phyloP scores from a whole-genome alignment of 2,797 vertebrate genomes.

The Cyclopterus lumpus region DNA sequence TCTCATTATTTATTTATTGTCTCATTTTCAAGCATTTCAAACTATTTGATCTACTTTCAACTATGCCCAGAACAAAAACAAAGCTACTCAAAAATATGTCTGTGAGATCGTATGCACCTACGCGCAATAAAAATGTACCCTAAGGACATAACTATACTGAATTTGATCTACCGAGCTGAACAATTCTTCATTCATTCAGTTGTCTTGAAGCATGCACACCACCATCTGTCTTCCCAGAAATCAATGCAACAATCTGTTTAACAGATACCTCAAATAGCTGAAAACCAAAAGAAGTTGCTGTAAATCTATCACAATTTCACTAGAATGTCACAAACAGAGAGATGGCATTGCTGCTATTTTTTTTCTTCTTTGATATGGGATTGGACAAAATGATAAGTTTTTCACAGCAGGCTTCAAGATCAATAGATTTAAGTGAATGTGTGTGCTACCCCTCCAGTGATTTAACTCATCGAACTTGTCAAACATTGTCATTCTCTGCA shows the following conservation, averaged over 20 bases:
- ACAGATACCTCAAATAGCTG: slow-evolving; percentile 86
- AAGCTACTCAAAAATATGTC: slow-evolving; percentile 75
- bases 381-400: slow-evolving; percentile 81
- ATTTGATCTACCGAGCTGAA: slow-evolving; percentile 87
- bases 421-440: slow-evolving; percentile 66
- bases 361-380: slow-evolving; percentile 83
- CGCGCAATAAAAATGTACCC: slow-evolving; percentile 78
- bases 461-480: slow-evolving; percentile 47
- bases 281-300: slow-evolving; percentile 80
- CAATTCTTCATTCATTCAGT: slow-evolving; percentile 85
- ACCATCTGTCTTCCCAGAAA: slow-evolving; percentile 87
- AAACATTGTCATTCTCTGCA: slow-evolving; percentile 27
- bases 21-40: slow-evolving; percentile 72
- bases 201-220: slow-evolving; percentile 82
- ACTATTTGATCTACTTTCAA: slow-evolving; percentile 79
- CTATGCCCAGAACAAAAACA: slow-evolving; percentile 80
- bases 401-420: slow-evolving; percentile 71
- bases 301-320: slow-evolving; percentile 85
- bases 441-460: slow-evolving; percentile 37
- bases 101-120: slow-evolving; percentile 77
- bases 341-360: slow-evolving; percentile 84
- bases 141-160: slow-evolving; percentile 81
- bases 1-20: slow-evolving; percentile 53
- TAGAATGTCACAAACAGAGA: slow-evolving; percentile 82
- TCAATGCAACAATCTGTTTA: slow-evolving; percentile 86